Evolutionary conservation across 2,113 vertebrate genomes (phyloP).

Genomic region (Tympanuchus pallidicinctus): DNA sequence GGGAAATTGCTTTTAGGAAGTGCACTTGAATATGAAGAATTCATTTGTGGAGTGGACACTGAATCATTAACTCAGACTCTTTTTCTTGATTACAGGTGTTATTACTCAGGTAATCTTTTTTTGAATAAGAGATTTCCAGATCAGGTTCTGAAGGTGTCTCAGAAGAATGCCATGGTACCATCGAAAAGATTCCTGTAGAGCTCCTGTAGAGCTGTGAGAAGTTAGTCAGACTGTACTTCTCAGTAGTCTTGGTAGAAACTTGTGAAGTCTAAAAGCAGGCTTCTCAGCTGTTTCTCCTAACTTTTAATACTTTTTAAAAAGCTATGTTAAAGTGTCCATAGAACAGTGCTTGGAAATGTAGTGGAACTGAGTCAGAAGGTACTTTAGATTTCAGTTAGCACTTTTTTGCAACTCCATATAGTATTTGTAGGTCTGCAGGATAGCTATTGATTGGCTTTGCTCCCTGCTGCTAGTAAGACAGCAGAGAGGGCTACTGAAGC

Average conservation of each 20-base stretch:
- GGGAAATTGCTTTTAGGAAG: background rate
- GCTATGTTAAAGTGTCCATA: background rate
- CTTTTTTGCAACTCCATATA: background rate
- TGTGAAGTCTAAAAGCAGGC: background rate
- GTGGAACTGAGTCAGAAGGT: background rate
- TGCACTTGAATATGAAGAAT: background rate
- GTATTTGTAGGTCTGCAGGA: background rate
- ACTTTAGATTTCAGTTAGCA: background rate
- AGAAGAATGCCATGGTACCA: too few species aligned
- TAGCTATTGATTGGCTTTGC: background rate
- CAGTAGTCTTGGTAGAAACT: background rate
- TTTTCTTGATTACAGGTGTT: background rate
- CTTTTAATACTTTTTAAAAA: background rate
- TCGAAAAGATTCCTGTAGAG: background rate
- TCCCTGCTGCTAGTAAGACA: background rate
- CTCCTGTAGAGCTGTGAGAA: background rate
- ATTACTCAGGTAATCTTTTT: background rate
- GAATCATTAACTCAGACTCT: background rate
- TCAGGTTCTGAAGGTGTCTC: background rate
- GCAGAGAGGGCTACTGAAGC: background rate
- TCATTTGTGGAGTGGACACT: background rate
- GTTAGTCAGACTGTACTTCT: background rate
- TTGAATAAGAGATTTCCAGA: background rate
- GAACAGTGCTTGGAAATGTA: background rate
- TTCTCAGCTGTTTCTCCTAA: background rate